Evolutionary conservation across 2,888 invertebrate species (phyloP), one percentile per base, ranked within the genome.

Genomic region (Chaetogeoica ovagalla): DNA sequence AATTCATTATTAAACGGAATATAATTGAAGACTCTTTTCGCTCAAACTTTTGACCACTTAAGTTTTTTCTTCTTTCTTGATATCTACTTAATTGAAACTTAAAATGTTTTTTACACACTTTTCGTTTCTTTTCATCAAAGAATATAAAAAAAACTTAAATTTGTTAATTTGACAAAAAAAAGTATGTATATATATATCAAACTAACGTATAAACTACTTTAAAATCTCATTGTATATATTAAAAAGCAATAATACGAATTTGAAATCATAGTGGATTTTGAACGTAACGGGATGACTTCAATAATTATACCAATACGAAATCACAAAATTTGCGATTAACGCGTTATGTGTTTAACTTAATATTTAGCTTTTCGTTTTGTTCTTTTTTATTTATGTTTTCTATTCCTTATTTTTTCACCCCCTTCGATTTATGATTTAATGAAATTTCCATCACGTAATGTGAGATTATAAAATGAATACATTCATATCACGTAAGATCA

Each of bases 1-100:
- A 23, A 43, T 72, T 48, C 43, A 72, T 59, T 72, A 60, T 23
- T 43, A 59, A 72, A 60, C 23, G 43, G n/a, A 48, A 19, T 72
- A 60, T 60, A 72, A 43, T 60, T 48, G 48, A 48, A 48, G 48
- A 48, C 1, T 13, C 3, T 48, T 48, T 48, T 11, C 4, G 1
- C 48, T 48, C 11, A 13, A 48, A 48, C 48, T 13, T 3, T 48
- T 15, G 1, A 13, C 11, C 11, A 11, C 21, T 9, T 17, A 62
- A 72, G 60, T 60, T 48, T 43, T 23, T 23, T 60, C n/a, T 8
- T 6, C 21, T 23, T 3, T 59, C 5, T 57, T 17, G 9, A 21
- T 48, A 48, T 48, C 59, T 60, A 48, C 19, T 72, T 11, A 43
- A 60, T 72, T 60, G 43, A 5, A 23, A 43, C 43, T 60, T 72